Evolutionary conservation across 2,113 vertebrate species (phyloP).

Genomic region (Prolemur simus): DNA sequence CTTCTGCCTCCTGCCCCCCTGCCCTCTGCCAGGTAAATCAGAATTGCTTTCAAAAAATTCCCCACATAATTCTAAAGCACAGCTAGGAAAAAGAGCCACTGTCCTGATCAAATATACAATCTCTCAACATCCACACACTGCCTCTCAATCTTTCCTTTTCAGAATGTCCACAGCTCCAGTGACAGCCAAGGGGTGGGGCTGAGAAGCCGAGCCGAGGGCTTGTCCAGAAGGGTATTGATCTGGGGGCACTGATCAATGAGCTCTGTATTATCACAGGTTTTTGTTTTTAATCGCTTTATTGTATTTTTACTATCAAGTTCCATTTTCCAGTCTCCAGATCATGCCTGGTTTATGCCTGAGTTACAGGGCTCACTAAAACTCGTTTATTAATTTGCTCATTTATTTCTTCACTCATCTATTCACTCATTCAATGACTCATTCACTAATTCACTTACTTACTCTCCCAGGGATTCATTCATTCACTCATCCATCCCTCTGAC

Average conservation of each 20-base stretch:
- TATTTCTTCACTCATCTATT: not conserved
- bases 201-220: not conserved
- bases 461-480: not conserved
- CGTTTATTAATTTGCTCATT: not conserved
- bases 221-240: not conserved
- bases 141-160: not conserved
- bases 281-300: slow-evolving; percentile 58
- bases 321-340: slow-evolving; percentile 29
- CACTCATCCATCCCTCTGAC: not conserved
- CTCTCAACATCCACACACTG: not conserved
- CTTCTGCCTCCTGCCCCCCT: not conserved
- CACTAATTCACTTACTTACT: not conserved
- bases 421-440: not conserved
- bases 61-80: not conserved
- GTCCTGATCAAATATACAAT: no score
- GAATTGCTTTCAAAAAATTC: not conserved
- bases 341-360: slow-evolving; percentile 15
- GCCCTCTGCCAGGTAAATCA: not conserved
- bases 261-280: slow-evolving; percentile 30
- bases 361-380: slow-evolving; percentile 1
- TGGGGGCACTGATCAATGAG: slow-evolving; percentile 28
- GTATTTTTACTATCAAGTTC: slow-evolving; percentile 52
- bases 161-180: not conserved
- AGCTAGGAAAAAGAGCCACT: not conserved
- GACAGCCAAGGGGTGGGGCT: not conserved